Base-by-base conservation (phyloP, 2,797 vertebrate species). In the Myotis pilosus region DNA sequence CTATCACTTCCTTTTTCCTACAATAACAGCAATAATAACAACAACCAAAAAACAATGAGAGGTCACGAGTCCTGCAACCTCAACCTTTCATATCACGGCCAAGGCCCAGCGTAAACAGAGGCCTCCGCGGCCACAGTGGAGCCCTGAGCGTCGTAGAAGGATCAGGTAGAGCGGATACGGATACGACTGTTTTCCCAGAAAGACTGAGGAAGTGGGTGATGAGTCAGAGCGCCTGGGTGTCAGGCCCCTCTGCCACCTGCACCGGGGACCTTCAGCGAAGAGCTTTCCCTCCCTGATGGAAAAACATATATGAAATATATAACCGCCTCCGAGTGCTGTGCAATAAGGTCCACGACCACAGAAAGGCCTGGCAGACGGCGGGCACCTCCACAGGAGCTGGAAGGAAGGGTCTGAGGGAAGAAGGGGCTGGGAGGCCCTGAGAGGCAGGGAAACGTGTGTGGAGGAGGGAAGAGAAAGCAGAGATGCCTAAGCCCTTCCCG, bases 1-100 rank as follows among this genome's bases (percentile, higher is more conserved):
- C 94, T 80, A 94, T 93, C 44, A 85, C 92, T 97, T 96, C 97
- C 97, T 89, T 91, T 96, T 92, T 86, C 95, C 93, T 90, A 88
- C 4, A 23, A 93, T 91, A 95, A 96, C 82, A 95, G 96, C 68
- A 87, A 92, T 92, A 94, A 92, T 6, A 95, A 91, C n/a, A 89
- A 92, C 84, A 93, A 89, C 62, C 83, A 81, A 68, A 94, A 94
- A 81, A 97, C 96, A 96, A 90, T 49, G 68, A 87, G 80, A 83
- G 82, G 84, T 95, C 96, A 88, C 1, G 41, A 95, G 87, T 94
- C 95, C 92, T 86, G 69, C 85, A 80, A 82, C 87, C 79, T 90
- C 74, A 3, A 57, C 92, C 30, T 36, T 51, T 66, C 30, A 0
- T 86, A 38, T 76, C 47, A 51, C 0, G 1, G 97, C 96, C 95